phyloP scores from a whole-genome alignment of 2,113 vertebrate genomes.

The Equus quagga region DNA sequence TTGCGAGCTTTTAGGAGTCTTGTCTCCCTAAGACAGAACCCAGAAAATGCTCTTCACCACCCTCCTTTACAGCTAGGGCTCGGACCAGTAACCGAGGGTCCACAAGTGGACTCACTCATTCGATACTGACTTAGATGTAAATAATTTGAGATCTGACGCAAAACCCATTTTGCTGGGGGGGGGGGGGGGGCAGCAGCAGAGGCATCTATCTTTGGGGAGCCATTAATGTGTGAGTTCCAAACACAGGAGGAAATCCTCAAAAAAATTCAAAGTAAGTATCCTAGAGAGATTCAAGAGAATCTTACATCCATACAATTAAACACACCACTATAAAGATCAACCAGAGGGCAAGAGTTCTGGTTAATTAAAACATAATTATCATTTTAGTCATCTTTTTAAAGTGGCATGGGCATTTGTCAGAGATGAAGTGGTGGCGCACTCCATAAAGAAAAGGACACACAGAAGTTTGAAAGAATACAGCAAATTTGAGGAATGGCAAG shows the following conservation, averaged over 20 bases:
- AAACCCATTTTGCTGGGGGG: background rate
- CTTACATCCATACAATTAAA: background rate
- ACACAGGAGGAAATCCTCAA: background rate
- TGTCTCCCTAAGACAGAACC: background rate
- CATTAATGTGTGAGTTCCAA: background rate
- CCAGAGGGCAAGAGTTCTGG: background rate
- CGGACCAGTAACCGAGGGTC: too few relatives aligned
- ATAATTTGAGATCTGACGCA: background rate
- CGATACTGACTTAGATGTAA: background rate
- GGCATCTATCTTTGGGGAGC: background rate
- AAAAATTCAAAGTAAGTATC: background rate
- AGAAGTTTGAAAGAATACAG: background rate
- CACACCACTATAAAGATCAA: background rate
- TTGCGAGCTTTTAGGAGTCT: background rate
- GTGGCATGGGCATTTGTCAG: background rate
- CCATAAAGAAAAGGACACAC: background rate
- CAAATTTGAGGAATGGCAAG: background rate
- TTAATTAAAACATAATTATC: background rate
- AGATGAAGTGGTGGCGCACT: background rate
- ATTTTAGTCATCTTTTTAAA: background rate
- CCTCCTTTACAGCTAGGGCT: background rate
- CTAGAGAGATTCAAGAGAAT: background rate
- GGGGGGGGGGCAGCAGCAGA: background rate
- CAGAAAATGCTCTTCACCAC: background rate
- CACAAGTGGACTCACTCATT: background rate